phyloP scores from a whole-genome alignment of 2,113 vertebrate species.

The Megaceryle torquata region DNA sequence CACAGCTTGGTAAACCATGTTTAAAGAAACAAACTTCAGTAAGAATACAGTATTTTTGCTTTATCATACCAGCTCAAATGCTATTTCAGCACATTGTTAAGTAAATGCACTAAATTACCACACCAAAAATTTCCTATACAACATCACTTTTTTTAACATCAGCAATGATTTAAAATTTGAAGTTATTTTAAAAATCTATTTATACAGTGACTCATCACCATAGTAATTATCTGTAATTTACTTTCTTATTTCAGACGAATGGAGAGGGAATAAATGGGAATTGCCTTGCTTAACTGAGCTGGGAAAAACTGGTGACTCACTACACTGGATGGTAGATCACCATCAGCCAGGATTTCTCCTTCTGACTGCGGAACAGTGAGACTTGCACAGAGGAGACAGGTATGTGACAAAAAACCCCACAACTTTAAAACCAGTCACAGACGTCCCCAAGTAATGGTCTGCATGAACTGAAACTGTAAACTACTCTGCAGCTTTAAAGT shows the following conservation, averaged over 20 bases:
- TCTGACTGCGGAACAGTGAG: not conserved
- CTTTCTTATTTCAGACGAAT: not conserved
- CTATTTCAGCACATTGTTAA: not conserved
- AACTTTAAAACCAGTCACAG: not conserved
- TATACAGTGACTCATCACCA: not conserved
- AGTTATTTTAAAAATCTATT: slow-evolving; percentile 11
- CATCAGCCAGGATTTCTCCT: not conserved
- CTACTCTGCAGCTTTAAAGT: not conserved
- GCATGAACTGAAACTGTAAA: not conserved
- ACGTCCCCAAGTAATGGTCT: not conserved
- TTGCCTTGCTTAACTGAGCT: not conserved
- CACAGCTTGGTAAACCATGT: not conserved
- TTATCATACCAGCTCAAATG: not conserved
- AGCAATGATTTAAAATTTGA: not conserved
- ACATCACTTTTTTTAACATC: not conserved
- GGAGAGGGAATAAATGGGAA: not conserved
- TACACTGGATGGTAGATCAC: not conserved
- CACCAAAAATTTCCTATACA: not conserved
- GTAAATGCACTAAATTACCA: not conserved
- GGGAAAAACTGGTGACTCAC: not conserved
- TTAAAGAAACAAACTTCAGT: not conserved
- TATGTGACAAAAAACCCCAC: not conserved
- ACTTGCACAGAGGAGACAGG: accelerated
- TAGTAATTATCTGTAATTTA: not conserved
- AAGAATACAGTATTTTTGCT: not conserved